Evolutionary conservation across 2,888 invertebrate species (phyloP).

Genomic region (Xylocampa areola): DNA sequence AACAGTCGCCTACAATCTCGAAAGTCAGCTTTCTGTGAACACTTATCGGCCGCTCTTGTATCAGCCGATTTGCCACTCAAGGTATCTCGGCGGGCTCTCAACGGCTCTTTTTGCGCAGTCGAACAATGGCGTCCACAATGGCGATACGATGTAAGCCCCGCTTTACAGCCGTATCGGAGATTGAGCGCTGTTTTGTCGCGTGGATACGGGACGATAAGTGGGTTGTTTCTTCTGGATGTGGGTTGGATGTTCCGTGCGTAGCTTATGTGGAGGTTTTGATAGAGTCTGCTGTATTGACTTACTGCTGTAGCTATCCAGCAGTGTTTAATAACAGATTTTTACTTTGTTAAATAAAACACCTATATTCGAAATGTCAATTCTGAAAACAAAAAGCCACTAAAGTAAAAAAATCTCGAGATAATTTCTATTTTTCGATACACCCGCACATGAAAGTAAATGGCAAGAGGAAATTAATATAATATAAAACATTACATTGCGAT

Average conservation of each 20-base stretch:
- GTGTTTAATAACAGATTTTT: too few species aligned
- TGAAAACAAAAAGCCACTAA: too few species aligned
- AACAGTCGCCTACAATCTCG: constrained; percentile 32
- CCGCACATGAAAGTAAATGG: too few species aligned
- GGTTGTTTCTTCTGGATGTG: not conserved
- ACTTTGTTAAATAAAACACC: too few species aligned
- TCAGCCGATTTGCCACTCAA: constrained; percentile 66
- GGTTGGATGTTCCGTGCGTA: not conserved
- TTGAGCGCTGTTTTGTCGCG: constrained; percentile 39
- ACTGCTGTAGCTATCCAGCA: too few species aligned
- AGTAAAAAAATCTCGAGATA: too few species aligned
- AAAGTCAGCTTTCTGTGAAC: constrained; percentile 47
- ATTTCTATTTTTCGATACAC: too few species aligned
- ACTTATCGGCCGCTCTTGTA: constrained; percentile 58
- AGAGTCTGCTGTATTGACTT: not conserved
- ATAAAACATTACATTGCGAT: too few species aligned
- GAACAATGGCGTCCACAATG: constrained; percentile 57
- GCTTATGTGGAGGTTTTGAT: not conserved
- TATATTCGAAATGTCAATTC: too few species aligned
- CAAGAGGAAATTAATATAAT: too few species aligned
- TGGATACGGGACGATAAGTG: constrained; percentile 11
- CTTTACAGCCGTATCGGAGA: constrained; percentile 45
- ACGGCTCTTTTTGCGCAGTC: constrained; percentile 57
- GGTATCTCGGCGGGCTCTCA: constrained; percentile 60
- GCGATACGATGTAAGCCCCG: constrained; percentile 50